A percentile compares a stretch with the other conserved stretches of the same genome.
Conservation (phyloP, 2,797 vertebrate species). For the Cottoperca gobio region DNA sequence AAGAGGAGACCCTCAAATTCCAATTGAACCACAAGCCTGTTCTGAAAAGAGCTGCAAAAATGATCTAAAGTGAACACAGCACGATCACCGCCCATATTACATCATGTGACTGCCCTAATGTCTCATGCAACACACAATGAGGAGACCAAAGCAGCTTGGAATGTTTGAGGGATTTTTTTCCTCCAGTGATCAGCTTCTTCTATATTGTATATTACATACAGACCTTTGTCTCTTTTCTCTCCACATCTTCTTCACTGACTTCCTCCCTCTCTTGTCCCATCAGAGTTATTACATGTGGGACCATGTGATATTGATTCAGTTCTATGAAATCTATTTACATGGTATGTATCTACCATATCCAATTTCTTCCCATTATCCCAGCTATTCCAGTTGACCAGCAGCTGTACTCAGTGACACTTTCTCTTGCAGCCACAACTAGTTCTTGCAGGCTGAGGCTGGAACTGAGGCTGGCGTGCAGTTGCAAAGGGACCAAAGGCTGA, state of each 20-base stretch:
- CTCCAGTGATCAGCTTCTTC: not conserved
- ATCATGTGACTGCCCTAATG: not conserved
- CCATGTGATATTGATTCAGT: not conserved
- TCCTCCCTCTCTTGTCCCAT: not conserved
- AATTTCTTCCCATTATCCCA: slow-evolving; percentile 54
- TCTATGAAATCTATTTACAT: slow-evolving; percentile 45
- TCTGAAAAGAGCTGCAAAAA: slow-evolving; percentile 6
- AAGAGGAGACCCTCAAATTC: slow-evolving; percentile 35
- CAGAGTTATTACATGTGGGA: not conserved
- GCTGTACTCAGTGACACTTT: slow-evolving; percentile 40
- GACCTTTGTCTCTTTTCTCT: not conserved
- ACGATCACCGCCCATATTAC: not conserved
- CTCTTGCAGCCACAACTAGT: slow-evolving; percentile 64
- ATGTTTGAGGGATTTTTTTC: not conserved
- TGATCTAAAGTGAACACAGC: slow-evolving; percentile 1
- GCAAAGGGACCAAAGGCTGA: slow-evolving; percentile 36
- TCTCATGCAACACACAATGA: slow-evolving; percentile 8
- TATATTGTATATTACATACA: not conserved
- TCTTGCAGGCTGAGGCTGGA: slow-evolving; percentile 66
- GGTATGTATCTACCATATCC: slow-evolving; percentile 21
- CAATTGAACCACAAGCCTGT: slow-evolving; percentile 1
- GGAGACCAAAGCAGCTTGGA: not conserved
- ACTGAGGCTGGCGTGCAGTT: slow-evolving; percentile 17
- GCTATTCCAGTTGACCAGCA: slow-evolving; percentile 46
- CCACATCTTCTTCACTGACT: not conserved